A percentile compares a stretch with the other conserved stretches of the same genome.
Evolutionary conservation across 2,888 invertebrate species (phyloP).

Genomic region (Sicus ferrugineus): DNA sequence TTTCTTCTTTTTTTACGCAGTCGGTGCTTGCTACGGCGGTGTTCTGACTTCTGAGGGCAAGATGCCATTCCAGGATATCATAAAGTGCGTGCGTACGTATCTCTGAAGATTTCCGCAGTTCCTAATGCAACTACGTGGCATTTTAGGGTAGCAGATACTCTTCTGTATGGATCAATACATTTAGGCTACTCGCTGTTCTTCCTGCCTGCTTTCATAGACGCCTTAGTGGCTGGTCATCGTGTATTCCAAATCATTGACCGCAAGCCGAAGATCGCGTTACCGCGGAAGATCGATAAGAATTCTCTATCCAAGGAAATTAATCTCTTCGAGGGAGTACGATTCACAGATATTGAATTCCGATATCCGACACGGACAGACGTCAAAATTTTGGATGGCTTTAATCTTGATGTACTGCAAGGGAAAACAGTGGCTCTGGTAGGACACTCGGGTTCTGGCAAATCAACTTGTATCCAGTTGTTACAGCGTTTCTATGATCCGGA

Average conservation of each 20-base stretch:
- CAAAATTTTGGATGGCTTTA: conserved; percentile 76
- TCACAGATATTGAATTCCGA: conserved; percentile 75
- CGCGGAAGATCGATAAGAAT: conserved; percentile 57
- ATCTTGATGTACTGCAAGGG: conserved; percentile 73
- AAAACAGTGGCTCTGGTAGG: conserved; percentile 78
- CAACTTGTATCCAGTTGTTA: conserved; percentile 80
- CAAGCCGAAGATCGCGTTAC: conserved; percentile 68
- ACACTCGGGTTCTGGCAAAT: conserved; percentile 82
- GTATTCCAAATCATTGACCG: conserved; percentile 73
- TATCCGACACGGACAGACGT: conserved; percentile 84
- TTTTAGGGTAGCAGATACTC: conserved; percentile 75
- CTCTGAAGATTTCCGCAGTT: conserved; percentile 25
- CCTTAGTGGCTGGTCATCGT: conserved; percentile 74
- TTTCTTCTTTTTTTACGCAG: conserved; percentile 77
- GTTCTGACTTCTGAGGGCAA: conserved; percentile 72
- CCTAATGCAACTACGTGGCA: too few species aligned
- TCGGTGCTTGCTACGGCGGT: conserved; percentile 77
- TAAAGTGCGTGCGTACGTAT: conserved; percentile 68
- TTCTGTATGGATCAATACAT: conserved; percentile 84
- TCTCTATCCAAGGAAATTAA: conserved; percentile 56
- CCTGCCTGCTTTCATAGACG: conserved; percentile 80
- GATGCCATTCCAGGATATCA: conserved; percentile 73
- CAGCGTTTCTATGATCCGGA: conserved; percentile 83
- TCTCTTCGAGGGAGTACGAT: conserved; percentile 64
- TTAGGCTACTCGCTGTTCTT: conserved; percentile 80